phyloP scores from a whole-genome alignment of 2,113 vertebrate species.

The Thamnophis sirtalis region DNA sequence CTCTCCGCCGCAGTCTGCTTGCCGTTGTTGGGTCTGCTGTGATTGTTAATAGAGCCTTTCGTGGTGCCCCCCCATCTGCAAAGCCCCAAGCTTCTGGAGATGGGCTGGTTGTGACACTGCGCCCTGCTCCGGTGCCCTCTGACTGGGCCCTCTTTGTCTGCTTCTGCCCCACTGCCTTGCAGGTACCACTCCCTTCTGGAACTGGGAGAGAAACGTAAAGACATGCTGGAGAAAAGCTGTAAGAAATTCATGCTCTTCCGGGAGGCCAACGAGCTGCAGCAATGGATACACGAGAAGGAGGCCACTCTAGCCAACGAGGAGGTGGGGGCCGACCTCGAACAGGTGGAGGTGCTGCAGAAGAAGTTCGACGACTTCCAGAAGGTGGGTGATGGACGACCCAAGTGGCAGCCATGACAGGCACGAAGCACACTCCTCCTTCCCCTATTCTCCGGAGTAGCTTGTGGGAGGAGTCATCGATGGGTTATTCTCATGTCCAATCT shows the following conservation, averaged over 20 bases:
- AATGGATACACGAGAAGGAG: conserved; percentile 98
- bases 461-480: no score
- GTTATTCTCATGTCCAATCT: no score
- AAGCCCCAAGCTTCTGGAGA: background rate
- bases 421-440: background rate
- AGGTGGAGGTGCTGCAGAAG: conserved; percentile 98
- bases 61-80: background rate
- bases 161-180: conserved; percentile 3
- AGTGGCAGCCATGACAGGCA: no score
- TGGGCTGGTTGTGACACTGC: background rate
- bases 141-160: background rate
- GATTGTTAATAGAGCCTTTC: background rate
- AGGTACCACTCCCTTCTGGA: conserved; percentile 91
- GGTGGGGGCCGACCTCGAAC: conserved; percentile 93
- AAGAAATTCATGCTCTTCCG: conserved; percentile 99
- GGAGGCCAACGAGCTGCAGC: conserved; percentile 92
- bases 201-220: conserved; percentile 91
- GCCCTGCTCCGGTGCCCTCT: background rate
- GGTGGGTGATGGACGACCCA: conserved; percentile 60
- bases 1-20: background rate
- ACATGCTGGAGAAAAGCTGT: conserved; percentile 97
- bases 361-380: conserved; percentile 99
- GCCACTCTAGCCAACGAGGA: conserved; percentile 88
- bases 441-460: no score
- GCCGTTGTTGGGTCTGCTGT: background rate